Conservation (phyloP, 2,888 invertebrate species). For the Trachelus stipa region DNA sequence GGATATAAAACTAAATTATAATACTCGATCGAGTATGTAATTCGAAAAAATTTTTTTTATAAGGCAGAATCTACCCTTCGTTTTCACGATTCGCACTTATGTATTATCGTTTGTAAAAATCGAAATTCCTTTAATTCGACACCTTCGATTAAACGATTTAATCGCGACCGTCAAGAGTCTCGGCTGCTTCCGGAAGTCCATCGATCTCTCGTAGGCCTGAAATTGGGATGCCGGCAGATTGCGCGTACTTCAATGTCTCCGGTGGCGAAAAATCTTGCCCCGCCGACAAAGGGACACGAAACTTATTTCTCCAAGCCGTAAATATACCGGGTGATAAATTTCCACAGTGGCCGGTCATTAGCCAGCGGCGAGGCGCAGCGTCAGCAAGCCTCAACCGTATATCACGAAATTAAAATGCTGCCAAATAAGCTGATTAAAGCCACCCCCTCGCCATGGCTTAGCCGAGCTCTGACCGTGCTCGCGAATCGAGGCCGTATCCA, state of each 20-base stretch:
- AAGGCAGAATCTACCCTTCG: too few relatives aligned
- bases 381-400: conserved; percentile 36
- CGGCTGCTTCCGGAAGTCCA: too few relatives aligned
- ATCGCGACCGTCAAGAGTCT: too few relatives aligned
- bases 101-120: not conserved
- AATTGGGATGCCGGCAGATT: not conserved
- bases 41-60: too few relatives aligned
- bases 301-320: conserved; percentile 19
- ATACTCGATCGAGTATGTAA: too few relatives aligned
- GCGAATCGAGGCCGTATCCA: not conserved
- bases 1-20: too few relatives aligned
- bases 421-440: conserved; percentile 43
- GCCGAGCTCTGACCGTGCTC: not conserved
- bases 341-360: conserved; percentile 35
- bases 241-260: not conserved
- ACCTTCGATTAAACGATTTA: too few relatives aligned
- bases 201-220: not conserved
- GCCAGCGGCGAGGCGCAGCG: conserved; percentile 34
- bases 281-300: conserved; percentile 10
- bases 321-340: conserved; percentile 41
- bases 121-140: not conserved
- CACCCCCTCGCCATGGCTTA: not conserved
- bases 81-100: too few relatives aligned
- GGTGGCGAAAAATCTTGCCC: not conserved
- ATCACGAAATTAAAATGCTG: conserved; percentile 43